Evolutionary conservation across 2,797 vertebrate genomes (phyloP).

Genomic region (Coilia nasus): DNA sequence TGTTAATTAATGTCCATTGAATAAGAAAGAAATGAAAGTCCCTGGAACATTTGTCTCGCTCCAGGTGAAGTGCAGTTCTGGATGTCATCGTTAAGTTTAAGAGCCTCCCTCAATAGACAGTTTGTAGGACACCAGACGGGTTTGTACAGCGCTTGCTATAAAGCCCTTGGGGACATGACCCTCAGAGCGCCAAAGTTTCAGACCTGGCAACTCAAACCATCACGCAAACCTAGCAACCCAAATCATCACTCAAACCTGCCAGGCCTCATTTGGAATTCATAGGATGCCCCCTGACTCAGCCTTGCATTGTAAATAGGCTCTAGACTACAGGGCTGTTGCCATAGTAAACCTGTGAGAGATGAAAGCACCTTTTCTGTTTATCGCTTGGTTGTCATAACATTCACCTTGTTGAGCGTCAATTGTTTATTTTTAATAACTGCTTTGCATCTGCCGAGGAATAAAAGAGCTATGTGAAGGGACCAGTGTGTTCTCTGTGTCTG

Average conservation of each 20-base stretch:
- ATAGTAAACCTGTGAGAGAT: background rate
- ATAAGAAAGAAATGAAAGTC: background rate
- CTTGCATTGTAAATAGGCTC: background rate
- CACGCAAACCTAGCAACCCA: background rate
- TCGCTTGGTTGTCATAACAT: constrained; percentile 15
- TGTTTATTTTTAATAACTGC: constrained; percentile 4
- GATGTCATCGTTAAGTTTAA: background rate
- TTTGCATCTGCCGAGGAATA: constrained; percentile 11
- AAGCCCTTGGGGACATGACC: background rate
- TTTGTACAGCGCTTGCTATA: background rate
- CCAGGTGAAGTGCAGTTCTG: background rate
- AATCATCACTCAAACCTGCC: background rate
- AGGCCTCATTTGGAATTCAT: background rate
- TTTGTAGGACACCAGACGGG: background rate
- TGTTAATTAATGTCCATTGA: background rate
- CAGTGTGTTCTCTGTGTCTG: background rate
- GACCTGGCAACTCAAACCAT: background rate
- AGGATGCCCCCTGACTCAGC: background rate
- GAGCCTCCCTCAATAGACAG: background rate
- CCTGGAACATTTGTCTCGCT: background rate
- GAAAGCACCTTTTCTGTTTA: constrained; percentile 11
- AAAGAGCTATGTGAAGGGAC: background rate
- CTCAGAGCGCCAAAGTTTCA: too few relatives aligned
- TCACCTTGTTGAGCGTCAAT: constrained; percentile 9
- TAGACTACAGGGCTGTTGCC: background rate